Evolutionary conservation across 2,797 vertebrate species (phyloP), one percentile per base, ranked within the genome.

Genomic region (Rhinichthys osculus): DNA sequence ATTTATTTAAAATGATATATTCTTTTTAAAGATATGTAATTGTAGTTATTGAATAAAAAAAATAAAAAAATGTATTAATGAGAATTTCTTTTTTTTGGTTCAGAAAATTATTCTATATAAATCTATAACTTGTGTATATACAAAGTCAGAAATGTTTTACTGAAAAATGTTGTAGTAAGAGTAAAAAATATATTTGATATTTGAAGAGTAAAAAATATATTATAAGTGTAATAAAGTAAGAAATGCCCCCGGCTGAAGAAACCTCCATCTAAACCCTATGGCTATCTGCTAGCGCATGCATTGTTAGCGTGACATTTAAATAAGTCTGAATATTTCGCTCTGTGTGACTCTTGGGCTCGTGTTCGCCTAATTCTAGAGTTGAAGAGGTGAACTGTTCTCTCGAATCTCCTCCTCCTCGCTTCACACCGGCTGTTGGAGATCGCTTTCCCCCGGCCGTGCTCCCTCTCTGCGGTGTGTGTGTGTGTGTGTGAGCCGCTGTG

Each of bases 11-110:
- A 52, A 52, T 52, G 0, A 52, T 17, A 50, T 17, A 50, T 50
- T 5, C 0, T 52, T 50, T 50, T 54, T 54, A 7, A 54, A 54
- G 5, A 54, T 2, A 54, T 7, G 2, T 54, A 21, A 54, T 21
- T 54, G 6, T 54, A 54, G 7, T 21, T 54, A 8, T 54, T 21
- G 7, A 21, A 54, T 47, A 3, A 54, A 52, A 2, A 52, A 19
- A 23, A 38, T 0, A 6, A 33, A 33, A 17, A 3, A 38, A 4
- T 64, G 0, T 1, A 3, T 4, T 11, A 44, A 27, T 2, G 1
- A 1, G 5, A 16, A 16, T 17, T 0, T 1, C 1, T 38, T 19
- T 4, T 67, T 10, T 9, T 38, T 19, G 17, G 8, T 38, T 10
- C 21, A 38, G 17, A 38, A 21, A 69, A 38, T 21, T 0, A 38